Evolutionary conservation across 2,797 vertebrate genomes (phyloP).

Genomic region (Diceros bicornis): DNA sequence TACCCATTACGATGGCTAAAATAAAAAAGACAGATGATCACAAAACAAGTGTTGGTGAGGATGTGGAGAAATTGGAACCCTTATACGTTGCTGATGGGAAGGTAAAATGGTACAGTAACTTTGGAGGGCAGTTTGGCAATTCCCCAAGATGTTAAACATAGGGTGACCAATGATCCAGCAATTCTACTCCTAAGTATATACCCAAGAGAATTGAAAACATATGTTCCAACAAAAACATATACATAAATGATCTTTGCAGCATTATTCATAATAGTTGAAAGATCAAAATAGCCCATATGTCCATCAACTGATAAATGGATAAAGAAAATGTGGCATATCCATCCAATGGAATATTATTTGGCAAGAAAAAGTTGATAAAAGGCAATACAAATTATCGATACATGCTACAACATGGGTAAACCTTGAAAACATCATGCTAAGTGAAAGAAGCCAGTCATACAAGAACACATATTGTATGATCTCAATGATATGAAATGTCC

Average conservation of each 20-base stretch:
- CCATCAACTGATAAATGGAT: background rate
- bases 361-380: background rate
- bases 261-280: conserved; percentile 26
- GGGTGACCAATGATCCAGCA: background rate
- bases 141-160: background rate
- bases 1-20: background rate
- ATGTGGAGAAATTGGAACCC: background rate
- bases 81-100: background rate
- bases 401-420: background rate
- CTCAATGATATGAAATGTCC: background rate
- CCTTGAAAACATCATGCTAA: conserved; percentile 14
- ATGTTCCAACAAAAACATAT: background rate
- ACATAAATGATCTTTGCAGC: background rate
- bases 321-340: background rate
- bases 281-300: background rate
- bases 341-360: background rate
- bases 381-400: background rate
- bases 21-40: background rate
- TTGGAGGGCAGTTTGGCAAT: background rate
- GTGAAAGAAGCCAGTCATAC: background rate
- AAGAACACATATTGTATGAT: background rate
- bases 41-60: background rate
- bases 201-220: conserved; percentile 38
- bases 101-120: background rate
- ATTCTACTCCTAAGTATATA: background rate